phyloP scores from a whole-genome alignment of 2,113 vertebrate genomes.

The Lamprologus tigripictilis region DNA sequence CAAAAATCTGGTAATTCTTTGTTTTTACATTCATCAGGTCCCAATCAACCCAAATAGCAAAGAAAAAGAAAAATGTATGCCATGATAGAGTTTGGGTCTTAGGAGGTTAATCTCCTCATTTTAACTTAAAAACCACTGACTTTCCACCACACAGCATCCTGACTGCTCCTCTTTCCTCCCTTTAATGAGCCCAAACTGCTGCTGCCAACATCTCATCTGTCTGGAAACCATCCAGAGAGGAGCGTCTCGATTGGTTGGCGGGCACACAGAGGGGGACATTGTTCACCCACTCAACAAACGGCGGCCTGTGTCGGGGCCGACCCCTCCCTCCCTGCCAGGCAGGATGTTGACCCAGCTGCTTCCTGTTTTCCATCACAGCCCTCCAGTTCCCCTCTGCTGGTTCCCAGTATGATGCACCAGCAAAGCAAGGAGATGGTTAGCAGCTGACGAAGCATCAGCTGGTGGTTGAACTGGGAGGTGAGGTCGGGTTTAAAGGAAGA shows the following conservation, averaged over 20 bases:
- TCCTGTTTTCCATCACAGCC: constrained; percentile 58
- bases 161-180: background rate
- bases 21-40: background rate
- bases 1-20: background rate
- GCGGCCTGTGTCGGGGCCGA: background rate
- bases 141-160: background rate
- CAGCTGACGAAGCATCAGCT: background rate
- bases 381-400: background rate
- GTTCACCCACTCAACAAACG: constrained; percentile 29
- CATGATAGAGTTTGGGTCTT: background rate
- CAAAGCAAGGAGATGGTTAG: background rate
- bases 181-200: background rate
- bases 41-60: background rate
- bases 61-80: background rate
- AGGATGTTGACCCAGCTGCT: constrained; percentile 76
- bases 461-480: background rate
- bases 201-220: background rate
- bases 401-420: background rate
- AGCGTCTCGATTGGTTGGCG: background rate
- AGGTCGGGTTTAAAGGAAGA: background rate
- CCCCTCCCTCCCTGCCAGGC: constrained; percentile 15
- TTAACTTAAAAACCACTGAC: background rate
- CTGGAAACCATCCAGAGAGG: constrained; percentile 36
- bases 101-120: background rate
- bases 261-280: constrained; percentile 51